phyloP scores from a whole-genome alignment of 1,140 invertebrate genomes.

The Atta cephalotes region DNA sequence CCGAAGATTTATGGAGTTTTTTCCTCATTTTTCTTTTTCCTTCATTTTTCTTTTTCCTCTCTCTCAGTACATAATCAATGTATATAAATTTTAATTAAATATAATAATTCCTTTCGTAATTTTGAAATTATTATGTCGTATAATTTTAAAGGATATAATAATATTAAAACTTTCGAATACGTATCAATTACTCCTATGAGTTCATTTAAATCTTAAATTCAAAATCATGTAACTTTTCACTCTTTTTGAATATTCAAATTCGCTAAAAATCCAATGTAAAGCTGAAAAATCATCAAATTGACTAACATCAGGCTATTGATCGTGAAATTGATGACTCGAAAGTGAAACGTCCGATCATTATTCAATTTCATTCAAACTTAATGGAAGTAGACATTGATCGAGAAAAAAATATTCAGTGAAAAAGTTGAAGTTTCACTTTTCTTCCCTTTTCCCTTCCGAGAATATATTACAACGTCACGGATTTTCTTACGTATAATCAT shows the following conservation, averaged over 20 bases:
- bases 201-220: neutral
- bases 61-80: neutral
- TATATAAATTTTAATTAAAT: neutral
- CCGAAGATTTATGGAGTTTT: conserved; percentile 9
- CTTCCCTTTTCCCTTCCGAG: neutral
- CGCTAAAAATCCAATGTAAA: neutral
- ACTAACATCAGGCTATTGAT: neutral
- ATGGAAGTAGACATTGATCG: neutral
- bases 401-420: conserved; percentile 17
- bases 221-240: neutral
- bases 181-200: neutral
- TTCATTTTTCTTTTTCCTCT: neutral
- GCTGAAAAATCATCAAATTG: neutral
- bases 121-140: neutral
- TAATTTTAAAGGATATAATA: neutral
- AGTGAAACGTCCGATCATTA: neutral
- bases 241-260: neutral
- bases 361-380: neutral
- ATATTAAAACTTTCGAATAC: neutral
- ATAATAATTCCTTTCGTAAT: neutral
- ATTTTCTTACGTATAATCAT: neutral
- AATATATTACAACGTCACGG: conserved; percentile 10
- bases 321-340: neutral
- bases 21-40: neutral
- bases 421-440: neutral